These are phyloP conservation scores for Bombyx huttoni DNA, from an alignment of 2,888 invertebrate species.

Conservation along the genomic window DNA sequence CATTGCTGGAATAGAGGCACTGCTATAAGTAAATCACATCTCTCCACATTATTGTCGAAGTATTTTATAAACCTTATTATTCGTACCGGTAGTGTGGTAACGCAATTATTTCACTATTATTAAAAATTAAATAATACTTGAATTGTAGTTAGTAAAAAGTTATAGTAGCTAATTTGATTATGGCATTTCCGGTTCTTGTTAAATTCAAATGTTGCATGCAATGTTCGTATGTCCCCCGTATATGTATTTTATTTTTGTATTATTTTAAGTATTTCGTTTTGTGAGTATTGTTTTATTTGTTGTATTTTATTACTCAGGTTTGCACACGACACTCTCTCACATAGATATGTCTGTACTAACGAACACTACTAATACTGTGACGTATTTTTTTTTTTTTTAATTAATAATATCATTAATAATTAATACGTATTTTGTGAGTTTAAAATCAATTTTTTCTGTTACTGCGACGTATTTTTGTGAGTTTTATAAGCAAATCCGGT, in stretches of 20 bases:
- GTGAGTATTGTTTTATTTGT: slow-evolving; percentile 6
- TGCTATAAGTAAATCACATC: too few relatives aligned
- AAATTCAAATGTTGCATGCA: slow-evolving; percentile 39
- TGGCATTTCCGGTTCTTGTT: slow-evolving; percentile 3
- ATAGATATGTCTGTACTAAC: slow-evolving; percentile 44
- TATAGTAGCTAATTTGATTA: not conserved
- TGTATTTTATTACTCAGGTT: slow-evolving; percentile 14
- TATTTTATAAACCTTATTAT: too few relatives aligned
- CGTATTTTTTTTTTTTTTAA: slow-evolving; percentile 13
- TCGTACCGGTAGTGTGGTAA: too few relatives aligned
- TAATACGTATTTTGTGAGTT: not conserved
- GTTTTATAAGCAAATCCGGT: too few relatives aligned
- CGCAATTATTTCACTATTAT: too few relatives aligned
- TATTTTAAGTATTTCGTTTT: not conserved
- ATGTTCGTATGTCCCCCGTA: slow-evolving; percentile 18
- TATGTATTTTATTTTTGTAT: slow-evolving; percentile 1
- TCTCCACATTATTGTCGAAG: too few relatives aligned
- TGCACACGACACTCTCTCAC: slow-evolving; percentile 47
- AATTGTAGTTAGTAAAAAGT: too few relatives aligned
- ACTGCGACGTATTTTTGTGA: not conserved
- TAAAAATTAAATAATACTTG: too few relatives aligned
- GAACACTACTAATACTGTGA: slow-evolving; percentile 45
- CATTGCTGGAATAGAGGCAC: too few relatives aligned
- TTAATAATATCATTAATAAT: not conserved
- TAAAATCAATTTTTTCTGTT: not conserved